phyloP scores from a whole-genome alignment of 2,113 vertebrate species.

The Rhombomys opimus region DNA sequence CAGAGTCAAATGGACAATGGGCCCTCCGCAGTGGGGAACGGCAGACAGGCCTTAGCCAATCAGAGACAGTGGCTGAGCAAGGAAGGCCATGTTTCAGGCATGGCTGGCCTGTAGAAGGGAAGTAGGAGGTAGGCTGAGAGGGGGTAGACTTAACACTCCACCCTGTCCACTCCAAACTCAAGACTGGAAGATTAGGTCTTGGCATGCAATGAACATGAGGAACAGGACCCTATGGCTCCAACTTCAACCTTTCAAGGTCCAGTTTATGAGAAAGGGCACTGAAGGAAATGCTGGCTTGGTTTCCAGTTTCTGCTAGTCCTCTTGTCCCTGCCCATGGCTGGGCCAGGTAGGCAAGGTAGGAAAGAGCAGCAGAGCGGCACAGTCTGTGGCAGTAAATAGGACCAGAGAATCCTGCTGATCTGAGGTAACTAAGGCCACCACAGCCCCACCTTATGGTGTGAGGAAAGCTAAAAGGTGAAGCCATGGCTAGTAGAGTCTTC shows the following conservation, averaged over 20 bases:
- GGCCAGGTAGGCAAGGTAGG: too few relatives aligned
- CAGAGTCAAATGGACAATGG: background rate
- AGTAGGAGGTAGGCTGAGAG: background rate
- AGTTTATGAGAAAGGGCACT: background rate
- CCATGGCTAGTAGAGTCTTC: background rate
- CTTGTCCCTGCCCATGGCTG: background rate
- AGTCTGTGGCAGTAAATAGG: background rate
- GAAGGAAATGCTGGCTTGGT: background rate
- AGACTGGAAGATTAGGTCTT: background rate
- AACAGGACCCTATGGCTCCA: background rate
- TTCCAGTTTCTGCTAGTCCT: background rate
- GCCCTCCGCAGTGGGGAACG: too few relatives aligned
- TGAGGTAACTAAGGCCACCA: background rate
- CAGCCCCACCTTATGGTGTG: background rate
- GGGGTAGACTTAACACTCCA: background rate
- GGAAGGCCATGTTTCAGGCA: background rate
- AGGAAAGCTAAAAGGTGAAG: background rate
- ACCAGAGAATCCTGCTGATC: background rate
- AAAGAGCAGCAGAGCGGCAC: background rate
- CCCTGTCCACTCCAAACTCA: background rate
- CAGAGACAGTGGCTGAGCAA: background rate
- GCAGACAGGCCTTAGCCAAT: background rate
- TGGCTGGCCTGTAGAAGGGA: background rate
- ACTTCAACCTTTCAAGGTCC: background rate
- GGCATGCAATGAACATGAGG: background rate